Evolutionary conservation across 2,888 invertebrate species (phyloP).

Genomic region (Plagodis dolabraria): DNA sequence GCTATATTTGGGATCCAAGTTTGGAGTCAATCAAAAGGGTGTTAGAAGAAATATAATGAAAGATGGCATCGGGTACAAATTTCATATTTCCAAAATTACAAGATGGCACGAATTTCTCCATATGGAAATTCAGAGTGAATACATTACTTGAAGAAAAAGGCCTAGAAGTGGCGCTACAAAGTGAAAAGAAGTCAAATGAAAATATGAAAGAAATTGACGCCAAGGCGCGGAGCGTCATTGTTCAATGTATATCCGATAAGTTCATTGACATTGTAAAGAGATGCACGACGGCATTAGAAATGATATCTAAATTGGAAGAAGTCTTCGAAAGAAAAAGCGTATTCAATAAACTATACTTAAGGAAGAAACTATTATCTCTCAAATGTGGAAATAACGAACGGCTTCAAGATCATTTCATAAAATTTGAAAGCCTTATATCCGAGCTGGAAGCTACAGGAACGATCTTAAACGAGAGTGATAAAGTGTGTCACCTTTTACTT

Average conservation of each 20-base stretch:
- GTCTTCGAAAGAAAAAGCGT: constrained; percentile 34
- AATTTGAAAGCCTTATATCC: constrained; percentile 18
- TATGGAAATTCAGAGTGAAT: too few relatives aligned
- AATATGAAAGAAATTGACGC: not conserved
- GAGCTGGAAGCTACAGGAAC: constrained; percentile 19
- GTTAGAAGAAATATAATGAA: too few relatives aligned
- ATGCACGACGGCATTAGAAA: constrained; percentile 22
- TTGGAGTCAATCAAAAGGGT: too few relatives aligned
- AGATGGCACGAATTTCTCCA: too few relatives aligned
- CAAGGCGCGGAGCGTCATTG: constrained; percentile 10
- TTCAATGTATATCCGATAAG: constrained; percentile 26
- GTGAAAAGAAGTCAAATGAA: not conserved
- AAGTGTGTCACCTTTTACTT: constrained; percentile 18
- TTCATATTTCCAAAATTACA: too few relatives aligned
- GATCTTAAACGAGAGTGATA: constrained; percentile 18
- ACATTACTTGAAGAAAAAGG: constrained; percentile 4
- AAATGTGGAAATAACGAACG: not conserved
- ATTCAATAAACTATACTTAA: constrained; percentile 24
- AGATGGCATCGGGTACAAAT: too few relatives aligned
- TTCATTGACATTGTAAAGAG: constrained; percentile 27
- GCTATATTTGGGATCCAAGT: too few relatives aligned
- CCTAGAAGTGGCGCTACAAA: not conserved
- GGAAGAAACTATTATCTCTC: constrained; percentile 16
- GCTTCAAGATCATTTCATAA: constrained; percentile 12
- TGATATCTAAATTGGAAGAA: constrained; percentile 19